Base-by-base conservation (phyloP, 2,888 invertebrate species). In the Mesodorylaimus sp. region DNA sequence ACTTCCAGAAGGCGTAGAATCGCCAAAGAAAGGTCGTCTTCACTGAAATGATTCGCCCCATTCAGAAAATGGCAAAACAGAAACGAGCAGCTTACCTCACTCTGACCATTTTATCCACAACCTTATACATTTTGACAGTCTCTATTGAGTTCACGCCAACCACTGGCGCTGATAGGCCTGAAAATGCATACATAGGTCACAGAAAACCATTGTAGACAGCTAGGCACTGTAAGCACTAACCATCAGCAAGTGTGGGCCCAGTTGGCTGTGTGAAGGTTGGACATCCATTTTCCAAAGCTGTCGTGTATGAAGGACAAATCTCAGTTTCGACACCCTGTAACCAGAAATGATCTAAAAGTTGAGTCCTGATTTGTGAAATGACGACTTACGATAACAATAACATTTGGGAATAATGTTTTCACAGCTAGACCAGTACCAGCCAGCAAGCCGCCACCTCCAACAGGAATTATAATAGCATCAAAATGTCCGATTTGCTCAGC, bases 381-480 rank as follows among this genome's bases (percentile, higher is more conserved):
- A 21, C 28, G 37, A 74, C 81, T 77, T 69, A 87, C 89, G 65
- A 87, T 86, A 47, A 91, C 79, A 64, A 80, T 77, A 1, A 84
- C 79, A 50, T 77, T 72, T 0, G 89, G 88, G 53, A 80, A 77
- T 10, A 91, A 71, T 16, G 81, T 80, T 68, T 91, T 93, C 50
- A 88, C 75, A 1, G 88, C 89, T 0, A 85, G 76, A 2, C 86
- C 85, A 13, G 85, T 77, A 0, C 91, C 91, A 0, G 91, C 89
- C 48, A 93, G 77, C 1, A 91, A 73, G 0, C 91, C 91, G 1
- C 82, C 87, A n/a, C 89, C 91, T 0, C 91, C 91, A 1, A 88
- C 83, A 0, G 91, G 91, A 19, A 93, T 79, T 23, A 93, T 73
- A 27, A 89, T 78, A 0, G 88, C 88, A 67, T 91, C 87, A 16